Evolutionary conservation across 2,113 vertebrate species (phyloP).

Genomic region (Cromileptes altivelis): DNA sequence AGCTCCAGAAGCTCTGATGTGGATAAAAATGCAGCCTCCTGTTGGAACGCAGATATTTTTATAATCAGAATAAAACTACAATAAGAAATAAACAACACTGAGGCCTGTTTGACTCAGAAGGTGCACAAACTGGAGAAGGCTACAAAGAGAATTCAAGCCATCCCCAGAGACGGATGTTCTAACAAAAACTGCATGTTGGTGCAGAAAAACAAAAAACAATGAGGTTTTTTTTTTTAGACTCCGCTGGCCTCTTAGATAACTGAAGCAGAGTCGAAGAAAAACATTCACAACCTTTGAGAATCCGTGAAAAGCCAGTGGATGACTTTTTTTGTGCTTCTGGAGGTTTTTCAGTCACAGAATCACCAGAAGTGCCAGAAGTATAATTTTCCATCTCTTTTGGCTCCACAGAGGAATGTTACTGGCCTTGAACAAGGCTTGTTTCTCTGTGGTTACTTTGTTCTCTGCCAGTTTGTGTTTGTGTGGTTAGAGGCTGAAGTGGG

Average conservation of each 20-base stretch:
- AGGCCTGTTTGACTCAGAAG: conserved; percentile 11
- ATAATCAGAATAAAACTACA: conserved; percentile 28
- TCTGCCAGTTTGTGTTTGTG: conserved; percentile 59
- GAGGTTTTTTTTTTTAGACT: neutral
- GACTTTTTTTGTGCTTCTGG: conserved; percentile 28
- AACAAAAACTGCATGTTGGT: neutral
- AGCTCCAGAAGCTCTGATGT: conserved; percentile 44
- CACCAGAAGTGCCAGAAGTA: conserved; percentile 45
- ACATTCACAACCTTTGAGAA: conserved; percentile 29
- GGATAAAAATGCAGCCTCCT: neutral
- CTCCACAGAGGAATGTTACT: conserved; percentile 57
- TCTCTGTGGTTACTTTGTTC: conserved; percentile 62
- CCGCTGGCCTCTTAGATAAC: conserved; percentile 6
- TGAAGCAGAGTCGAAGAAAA: conserved; percentile 12
- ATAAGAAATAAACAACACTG: conserved; percentile 4
- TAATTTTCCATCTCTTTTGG: conserved; percentile 57
- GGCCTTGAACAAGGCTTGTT: conserved; percentile 19
- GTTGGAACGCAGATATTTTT: conserved; percentile 17
- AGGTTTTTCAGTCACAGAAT: conserved; percentile 27
- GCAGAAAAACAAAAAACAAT: conserved; percentile 11
- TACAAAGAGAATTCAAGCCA: neutral
- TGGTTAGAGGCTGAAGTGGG: conserved; percentile 49
- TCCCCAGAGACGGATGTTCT: neutral
- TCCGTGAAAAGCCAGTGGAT: conserved; percentile 14
- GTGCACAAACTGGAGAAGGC: conserved; percentile 5